Evolutionary conservation across 2,888 invertebrate species (phyloP).

Genomic region (Melanostoma mellinum): DNA sequence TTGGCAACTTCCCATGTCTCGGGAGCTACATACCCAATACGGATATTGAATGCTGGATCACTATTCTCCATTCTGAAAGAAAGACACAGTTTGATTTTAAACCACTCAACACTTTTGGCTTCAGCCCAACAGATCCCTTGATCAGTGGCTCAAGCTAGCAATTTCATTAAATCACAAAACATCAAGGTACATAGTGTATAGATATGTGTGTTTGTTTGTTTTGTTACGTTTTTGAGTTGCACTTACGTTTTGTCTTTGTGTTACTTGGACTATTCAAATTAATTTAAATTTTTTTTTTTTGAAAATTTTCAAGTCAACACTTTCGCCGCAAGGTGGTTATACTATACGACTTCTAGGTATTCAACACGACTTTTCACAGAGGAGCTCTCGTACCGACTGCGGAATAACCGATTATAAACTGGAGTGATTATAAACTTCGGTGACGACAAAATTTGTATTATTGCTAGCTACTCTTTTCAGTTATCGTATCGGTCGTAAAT

Average conservation of each 20-base stretch:
- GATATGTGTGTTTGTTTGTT: constrained; percentile 47
- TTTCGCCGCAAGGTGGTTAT: neutral
- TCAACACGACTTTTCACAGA: constrained; percentile 58
- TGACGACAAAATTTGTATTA: constrained; percentile 32
- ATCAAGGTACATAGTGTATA: neutral
- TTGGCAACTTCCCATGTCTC: constrained; percentile 85
- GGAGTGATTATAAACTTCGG: constrained; percentile 60
- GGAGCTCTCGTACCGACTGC: constrained; percentile 58
- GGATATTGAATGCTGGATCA: constrained; percentile 84
- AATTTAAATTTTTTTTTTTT: constrained; percentile 20
- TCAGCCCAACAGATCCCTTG: constrained; percentile 13
- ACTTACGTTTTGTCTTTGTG: constrained; percentile 60
- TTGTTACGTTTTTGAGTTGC: constrained; percentile 20
- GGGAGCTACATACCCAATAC: constrained; percentile 84
- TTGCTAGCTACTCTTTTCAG: constrained; percentile 38
- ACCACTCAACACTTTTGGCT: neutral
- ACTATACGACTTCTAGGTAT: neutral
- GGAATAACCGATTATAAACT: constrained; percentile 47
- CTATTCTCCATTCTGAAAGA: constrained; percentile 78
- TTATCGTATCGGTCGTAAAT: constrained; percentile 41
- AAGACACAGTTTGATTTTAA: constrained; percentile 4
- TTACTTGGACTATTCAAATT: constrained; percentile 15
- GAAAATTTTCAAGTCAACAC: neutral
- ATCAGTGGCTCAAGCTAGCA: neutral
- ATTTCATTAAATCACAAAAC: neutral